Conservation (phyloP, 2,888 invertebrate species). For the Nemotelus pantherinus region DNA sequence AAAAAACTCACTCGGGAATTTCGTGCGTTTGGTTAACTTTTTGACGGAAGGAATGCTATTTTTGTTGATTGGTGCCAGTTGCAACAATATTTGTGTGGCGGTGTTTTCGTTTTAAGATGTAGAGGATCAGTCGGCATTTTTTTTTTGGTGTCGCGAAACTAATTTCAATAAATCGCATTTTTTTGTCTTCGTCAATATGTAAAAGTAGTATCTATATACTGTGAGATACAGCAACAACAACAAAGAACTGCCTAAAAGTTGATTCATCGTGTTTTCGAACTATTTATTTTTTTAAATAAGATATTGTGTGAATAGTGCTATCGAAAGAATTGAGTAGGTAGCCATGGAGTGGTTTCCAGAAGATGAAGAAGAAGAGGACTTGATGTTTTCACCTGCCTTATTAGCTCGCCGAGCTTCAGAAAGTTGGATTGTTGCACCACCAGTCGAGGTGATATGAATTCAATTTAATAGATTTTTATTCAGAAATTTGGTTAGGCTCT, state of each 20-base stretch:
- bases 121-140: no score
- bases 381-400: constrained; percentile 87
- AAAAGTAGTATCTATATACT: no score
- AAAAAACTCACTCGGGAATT: no score
- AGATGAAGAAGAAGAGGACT: constrained; percentile 85
- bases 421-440: constrained; percentile 90
- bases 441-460: constrained; percentile 77
- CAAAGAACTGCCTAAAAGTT: no score
- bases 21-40: background rate
- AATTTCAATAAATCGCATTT: no score
- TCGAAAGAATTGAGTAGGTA: background rate
- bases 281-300: no score
- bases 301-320: background rate
- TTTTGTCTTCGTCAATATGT: no score
- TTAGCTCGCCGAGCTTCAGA: constrained; percentile 87
- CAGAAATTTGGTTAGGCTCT: background rate
- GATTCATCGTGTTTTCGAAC: no score
- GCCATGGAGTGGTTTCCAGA: constrained; percentile 81
- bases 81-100: constrained; percentile 30
- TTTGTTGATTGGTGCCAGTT: constrained; percentile 33
- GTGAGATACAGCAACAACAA: no score
- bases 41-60: constrained; percentile 28
- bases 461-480: background rate
- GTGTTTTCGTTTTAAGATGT: constrained; percentile 1
- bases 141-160: no score